phyloP scores from a whole-genome alignment of 2,113 vertebrate species.

The Zosterops japonicus region DNA sequence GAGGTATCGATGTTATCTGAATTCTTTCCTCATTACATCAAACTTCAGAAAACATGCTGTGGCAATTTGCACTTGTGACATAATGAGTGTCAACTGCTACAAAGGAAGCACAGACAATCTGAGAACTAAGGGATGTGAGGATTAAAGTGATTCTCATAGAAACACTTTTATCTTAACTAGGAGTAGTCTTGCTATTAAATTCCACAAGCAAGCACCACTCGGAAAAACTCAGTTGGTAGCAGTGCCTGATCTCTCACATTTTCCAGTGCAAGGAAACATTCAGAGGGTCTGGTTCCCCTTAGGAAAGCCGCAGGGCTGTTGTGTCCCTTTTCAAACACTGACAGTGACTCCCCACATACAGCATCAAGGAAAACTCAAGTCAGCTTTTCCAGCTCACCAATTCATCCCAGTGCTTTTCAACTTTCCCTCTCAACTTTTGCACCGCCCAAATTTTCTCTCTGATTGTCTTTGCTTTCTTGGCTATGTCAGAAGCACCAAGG shows the following conservation, averaged over 20 bases:
- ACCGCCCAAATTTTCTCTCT: rapidly evolving
- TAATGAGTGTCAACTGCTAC: not conserved
- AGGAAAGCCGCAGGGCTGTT: not conserved
- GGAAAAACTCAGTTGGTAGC: not conserved
- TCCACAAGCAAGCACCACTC: not conserved
- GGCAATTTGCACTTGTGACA: slow-evolving; percentile 19
- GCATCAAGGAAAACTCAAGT: not conserved
- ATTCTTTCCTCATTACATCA: slow-evolving; percentile 29
- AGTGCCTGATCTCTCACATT: not conserved
- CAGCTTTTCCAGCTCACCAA: not conserved
- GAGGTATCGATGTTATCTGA: not conserved
- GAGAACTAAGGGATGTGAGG: not conserved
- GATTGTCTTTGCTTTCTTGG: not conserved
- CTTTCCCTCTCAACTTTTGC: no score
- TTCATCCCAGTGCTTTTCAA: not conserved
- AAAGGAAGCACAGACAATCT: slow-evolving; percentile 24
- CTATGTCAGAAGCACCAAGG: not conserved
- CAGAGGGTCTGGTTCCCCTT: not conserved
- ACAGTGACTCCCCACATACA: not conserved
- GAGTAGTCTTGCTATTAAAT: not conserved
- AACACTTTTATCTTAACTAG: not conserved
- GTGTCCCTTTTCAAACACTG: not conserved
- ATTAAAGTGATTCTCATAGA: not conserved
- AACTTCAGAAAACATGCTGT: not conserved
- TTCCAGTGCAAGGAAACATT: not conserved